Base-by-base conservation (phyloP, 1,140 invertebrate genomes). In the Elymnias hypermnestra region DNA sequence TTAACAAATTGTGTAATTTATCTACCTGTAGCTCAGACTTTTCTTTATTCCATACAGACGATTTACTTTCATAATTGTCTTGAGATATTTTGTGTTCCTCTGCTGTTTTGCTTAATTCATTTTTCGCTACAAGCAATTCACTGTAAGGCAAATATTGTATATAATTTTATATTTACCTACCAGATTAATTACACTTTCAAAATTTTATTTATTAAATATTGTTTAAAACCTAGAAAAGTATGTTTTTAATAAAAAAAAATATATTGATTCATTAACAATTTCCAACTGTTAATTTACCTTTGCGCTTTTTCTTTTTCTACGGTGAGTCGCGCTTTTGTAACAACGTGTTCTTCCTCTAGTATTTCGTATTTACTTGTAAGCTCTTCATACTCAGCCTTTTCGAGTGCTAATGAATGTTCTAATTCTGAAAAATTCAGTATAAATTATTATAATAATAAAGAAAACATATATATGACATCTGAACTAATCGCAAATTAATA, bases 311-410 rank as follows among this genome's bases (percentile, higher is more conserved):
- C 91, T 59, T 94, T 95, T 72, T 95, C 93, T 22, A 90, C 91
- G 3, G 93, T 92, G 1, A 94, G 78, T 76, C 93, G 89, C 8
- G 92, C 90, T 74, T 95, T 95, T 36, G 91, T 91, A 0, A 93
- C 88, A 0, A 94, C 92, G 55, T 93, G 93, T 65, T 95, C 93
- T 72, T 95, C 93, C 65, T 92, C 91, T n/a, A 97, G 78, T 46
- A 93, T 87, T 63, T 94, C 94, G 75, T 95, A 94, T 72, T 94
- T 94, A 2, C 88, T 86, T 15, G 92, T 94, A 4, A 96, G 82
- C 55, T 95, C 94, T 49, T 94, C 91, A 72, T 93, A 93, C 53
- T 94, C 91, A 47, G 92, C 89, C 42, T 90, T 90, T 64, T 92
- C 91, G 12, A 86, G 86, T 21, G 87, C 87, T 19, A 95, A 56